phyloP scores from a whole-genome alignment of 2,113 vertebrate species.

The Brachyhypopomus occidentalis region DNA sequence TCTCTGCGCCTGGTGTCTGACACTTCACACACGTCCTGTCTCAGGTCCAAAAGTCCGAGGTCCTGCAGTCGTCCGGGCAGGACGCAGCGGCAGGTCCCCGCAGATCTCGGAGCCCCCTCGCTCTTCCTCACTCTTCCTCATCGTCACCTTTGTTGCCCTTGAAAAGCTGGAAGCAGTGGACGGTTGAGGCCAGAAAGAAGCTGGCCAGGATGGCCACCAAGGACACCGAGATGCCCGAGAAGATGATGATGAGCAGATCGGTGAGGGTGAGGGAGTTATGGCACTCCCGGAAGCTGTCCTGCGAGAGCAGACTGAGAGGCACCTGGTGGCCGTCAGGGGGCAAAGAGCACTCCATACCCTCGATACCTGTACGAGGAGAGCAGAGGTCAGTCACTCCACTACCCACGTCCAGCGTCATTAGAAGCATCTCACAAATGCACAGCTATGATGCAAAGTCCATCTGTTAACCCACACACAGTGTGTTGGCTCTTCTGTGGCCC shows the following conservation, averaged over 20 bases:
- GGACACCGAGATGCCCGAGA: conserved; percentile 95
- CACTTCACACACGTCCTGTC: conserved; percentile 9
- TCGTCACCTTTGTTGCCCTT: conserved; percentile 90
- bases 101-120: too few species aligned
- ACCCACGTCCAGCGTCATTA: too few species aligned
- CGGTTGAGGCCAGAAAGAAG: conserved; percentile 95
- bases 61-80: too few species aligned
- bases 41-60: too few species aligned
- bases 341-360: conserved; percentile 91
- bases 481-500: too few species aligned
- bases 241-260: conserved; percentile 96
- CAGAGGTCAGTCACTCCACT: not conserved
- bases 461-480: too few species aligned
- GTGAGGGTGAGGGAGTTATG: conserved; percentile 89
- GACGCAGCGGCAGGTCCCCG: too few species aligned
- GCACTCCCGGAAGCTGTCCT: conserved; percentile 95
- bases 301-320: conserved; percentile 87
- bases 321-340: conserved; percentile 85
- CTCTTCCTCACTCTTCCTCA: conserved; percentile 86
- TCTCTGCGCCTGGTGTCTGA: conserved; percentile 25
- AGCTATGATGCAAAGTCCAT: too few species aligned
- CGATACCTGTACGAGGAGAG: conserved; percentile 76
- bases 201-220: conserved; percentile 95
- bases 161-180: conserved; percentile 94
- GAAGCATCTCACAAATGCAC: not conserved